A percentile compares a stretch with the other conserved stretches of the same genome.
Evolutionary conservation across 2,888 invertebrate species (phyloP).

Genomic region (Troides helena): DNA sequence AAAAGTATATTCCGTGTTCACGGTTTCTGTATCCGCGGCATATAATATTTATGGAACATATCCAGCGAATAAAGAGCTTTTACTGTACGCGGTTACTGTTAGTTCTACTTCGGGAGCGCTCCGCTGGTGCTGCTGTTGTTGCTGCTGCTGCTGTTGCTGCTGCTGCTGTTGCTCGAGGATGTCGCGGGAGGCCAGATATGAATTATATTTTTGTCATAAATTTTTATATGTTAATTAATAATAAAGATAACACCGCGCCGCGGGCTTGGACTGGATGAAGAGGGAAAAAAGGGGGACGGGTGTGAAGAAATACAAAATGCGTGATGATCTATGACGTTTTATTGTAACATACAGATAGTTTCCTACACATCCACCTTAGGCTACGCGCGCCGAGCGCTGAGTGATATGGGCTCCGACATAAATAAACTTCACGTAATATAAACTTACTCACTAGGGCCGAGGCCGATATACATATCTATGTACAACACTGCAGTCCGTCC

Average conservation of each 20-base stretch:
- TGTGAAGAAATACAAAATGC: constrained; percentile 45
- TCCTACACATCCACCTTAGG: constrained; percentile 73
- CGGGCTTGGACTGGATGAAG: not conserved
- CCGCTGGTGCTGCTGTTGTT: too few species aligned
- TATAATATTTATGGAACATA: too few species aligned
- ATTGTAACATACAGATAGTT: constrained; percentile 76
- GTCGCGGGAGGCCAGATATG: too few species aligned
- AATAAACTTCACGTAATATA: constrained; percentile 44
- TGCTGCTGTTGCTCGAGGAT: too few species aligned
- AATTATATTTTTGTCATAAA: too few species aligned
- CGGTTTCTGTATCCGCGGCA: too few species aligned
- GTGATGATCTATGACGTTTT: constrained; percentile 70
- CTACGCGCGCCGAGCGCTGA: constrained; percentile 37
- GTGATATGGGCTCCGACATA: constrained; percentile 33
- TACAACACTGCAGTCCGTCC: constrained; percentile 28
- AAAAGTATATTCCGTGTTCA: too few species aligned
- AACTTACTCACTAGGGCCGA: constrained; percentile 36
- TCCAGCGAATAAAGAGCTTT: too few species aligned
- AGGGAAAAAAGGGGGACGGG: not conserved
- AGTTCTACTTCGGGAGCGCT: too few species aligned
- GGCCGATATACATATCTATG: constrained; percentile 24
- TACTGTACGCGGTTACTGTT: too few species aligned
- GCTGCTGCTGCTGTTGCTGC: too few species aligned
- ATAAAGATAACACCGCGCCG: not conserved
- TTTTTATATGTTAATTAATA: too few species aligned